Conservation (phyloP, 2,888 invertebrate genomes). For the Linyphia triangularis region DNA sequence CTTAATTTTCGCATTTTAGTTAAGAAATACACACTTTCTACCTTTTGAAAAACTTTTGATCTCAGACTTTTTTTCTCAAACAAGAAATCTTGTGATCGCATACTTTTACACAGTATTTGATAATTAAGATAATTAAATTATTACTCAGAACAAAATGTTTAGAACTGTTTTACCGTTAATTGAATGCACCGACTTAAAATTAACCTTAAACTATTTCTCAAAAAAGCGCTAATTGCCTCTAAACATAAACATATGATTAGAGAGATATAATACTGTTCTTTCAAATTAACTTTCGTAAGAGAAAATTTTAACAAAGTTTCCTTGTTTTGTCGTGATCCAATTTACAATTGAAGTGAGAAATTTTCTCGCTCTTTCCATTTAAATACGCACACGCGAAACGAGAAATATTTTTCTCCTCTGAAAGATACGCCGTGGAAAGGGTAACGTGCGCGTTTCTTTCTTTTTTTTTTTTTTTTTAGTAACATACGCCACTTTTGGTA, state of each 20-base stretch:
- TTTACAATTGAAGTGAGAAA: conserved; percentile 18
- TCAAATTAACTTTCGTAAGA: conserved; percentile 1
- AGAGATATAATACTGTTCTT: not conserved
- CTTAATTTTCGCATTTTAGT: no score
- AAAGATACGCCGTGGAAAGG: not conserved
- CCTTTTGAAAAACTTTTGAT: no score
- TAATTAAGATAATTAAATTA: no score
- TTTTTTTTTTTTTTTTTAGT: not conserved
- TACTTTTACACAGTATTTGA: no score
- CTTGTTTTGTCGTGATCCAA: conserved; percentile 22
- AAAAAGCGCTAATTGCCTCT: not conserved
- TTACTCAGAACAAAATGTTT: no score
- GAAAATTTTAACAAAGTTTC: not conserved
- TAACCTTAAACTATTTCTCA: no score
- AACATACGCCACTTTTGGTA: not conserved
- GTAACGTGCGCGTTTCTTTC: not conserved
- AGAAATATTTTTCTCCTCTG: not conserved
- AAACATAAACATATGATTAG: not conserved
- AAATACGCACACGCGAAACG: not conserved
- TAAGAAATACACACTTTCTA: no score
- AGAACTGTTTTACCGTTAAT: no score
- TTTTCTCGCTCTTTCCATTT: not conserved
- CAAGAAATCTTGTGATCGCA: no score
- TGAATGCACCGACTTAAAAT: no score
- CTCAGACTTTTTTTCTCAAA: no score